Conservation (phyloP, 2,113 vertebrate species). For the Serilophus lunatus region DNA sequence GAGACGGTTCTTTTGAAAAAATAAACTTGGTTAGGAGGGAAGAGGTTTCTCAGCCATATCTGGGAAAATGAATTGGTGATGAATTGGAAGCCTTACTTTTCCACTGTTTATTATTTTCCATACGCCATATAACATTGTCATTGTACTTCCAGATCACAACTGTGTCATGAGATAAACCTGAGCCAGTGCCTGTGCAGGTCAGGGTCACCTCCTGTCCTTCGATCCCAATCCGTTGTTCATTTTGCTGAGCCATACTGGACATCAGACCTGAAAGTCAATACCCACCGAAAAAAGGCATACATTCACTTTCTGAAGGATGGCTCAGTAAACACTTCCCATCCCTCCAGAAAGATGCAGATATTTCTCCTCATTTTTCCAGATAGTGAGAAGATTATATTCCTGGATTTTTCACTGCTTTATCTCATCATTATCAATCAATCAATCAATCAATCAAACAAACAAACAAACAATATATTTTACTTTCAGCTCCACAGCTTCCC, state of each 20-base stretch:
- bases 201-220: not conserved
- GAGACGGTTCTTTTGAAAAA: not conserved
- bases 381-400: not conserved
- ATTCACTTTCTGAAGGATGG: not conserved
- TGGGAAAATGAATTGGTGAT: not conserved
- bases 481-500: not conserved
- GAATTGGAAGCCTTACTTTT: constrained; percentile 10
- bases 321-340: not conserved
- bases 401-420: not conserved
- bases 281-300: not conserved
- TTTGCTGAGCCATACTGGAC: not conserved
- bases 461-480: not conserved
- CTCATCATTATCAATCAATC: not conserved
- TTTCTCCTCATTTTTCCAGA: not conserved
- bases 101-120: rapidly evolving
- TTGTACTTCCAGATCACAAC: not conserved
- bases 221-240: not conserved
- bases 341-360: not conserved
- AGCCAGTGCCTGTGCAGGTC: not conserved
- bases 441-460: not conserved
- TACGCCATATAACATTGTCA: rapidly evolving
- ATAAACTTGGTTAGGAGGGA: not conserved
- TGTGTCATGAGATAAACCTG: rapidly evolving
- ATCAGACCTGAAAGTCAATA: constrained; percentile 32
- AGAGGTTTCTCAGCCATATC: not conserved